Evolutionary conservation across 2,113 vertebrate genomes (phyloP).

Genomic region (Oncorhynchus nerka): DNA sequence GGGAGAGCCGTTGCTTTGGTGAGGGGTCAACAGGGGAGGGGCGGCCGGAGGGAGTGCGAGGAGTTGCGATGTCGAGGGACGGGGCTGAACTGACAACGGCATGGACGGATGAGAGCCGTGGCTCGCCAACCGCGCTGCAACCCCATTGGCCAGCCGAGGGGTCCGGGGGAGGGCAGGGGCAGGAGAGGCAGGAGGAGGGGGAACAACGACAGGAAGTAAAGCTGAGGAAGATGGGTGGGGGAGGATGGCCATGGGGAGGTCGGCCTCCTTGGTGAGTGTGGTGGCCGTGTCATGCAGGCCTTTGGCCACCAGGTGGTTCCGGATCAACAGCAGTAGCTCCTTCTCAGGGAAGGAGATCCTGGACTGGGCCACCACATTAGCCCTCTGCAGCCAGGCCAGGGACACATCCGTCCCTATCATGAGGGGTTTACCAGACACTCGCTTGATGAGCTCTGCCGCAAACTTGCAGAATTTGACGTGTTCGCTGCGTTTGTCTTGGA

Average conservation of each 20-base stretch:
- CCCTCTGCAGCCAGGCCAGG: slow-evolving; percentile 91
- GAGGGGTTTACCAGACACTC: slow-evolving; percentile 92
- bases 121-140: slow-evolving; percentile 79
- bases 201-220: slow-evolving; percentile 75
- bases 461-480: slow-evolving; percentile 98
- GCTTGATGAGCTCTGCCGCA: slow-evolving; percentile 91
- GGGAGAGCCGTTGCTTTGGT: slow-evolving; percentile 80
- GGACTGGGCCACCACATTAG: slow-evolving; percentile 96
- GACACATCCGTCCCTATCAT: slow-evolving; percentile 95
- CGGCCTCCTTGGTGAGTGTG: slow-evolving; percentile 90
- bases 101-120: slow-evolving; percentile 74
- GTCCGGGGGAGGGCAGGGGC: slow-evolving; percentile 85
- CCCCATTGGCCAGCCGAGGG: slow-evolving; percentile 89
- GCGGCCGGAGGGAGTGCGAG: slow-evolving; percentile 69
- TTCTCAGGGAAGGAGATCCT: slow-evolving; percentile 96
- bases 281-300: slow-evolving; percentile 89
- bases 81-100: slow-evolving; percentile 72
- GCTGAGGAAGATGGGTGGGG: slow-evolving; percentile 79
- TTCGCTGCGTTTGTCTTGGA: slow-evolving; percentile 97
- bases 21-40: slow-evolving; percentile 73
- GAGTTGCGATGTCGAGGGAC: slow-evolving; percentile 78
- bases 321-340: slow-evolving; percentile 90
- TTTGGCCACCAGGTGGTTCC: slow-evolving; percentile 96
- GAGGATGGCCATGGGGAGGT: slow-evolving; percentile 90
- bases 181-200: slow-evolving; percentile 75